Conservation (phyloP, 2,797 vertebrate species). For the Pogonophryne albipinna region DNA sequence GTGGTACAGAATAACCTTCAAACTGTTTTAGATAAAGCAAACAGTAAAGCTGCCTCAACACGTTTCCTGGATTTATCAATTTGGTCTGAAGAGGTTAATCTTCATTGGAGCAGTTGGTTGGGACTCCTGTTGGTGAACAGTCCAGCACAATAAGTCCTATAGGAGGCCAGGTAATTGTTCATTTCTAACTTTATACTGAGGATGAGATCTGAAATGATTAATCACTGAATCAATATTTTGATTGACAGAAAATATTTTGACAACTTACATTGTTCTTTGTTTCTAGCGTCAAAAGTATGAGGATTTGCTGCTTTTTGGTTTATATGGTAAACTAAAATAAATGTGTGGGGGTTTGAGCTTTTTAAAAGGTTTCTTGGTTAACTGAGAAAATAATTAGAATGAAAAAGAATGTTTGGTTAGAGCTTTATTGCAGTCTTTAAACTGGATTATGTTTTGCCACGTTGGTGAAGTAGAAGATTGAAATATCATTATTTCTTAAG, state of each 20-base stretch:
- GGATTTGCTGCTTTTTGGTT: neutral
- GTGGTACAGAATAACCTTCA: conserved; percentile 28
- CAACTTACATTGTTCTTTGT: neutral
- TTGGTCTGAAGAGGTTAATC: conserved; percentile 33
- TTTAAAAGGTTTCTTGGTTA: neutral
- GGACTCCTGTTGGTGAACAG: neutral
- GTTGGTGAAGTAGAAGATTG: no score
- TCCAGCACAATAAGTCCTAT: neutral
- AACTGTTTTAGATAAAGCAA: conserved; percentile 38
- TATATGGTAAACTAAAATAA: neutral
- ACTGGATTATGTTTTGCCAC: neutral
- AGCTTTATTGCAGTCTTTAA: neutral
- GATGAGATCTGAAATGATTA: neutral
- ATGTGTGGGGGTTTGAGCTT: neutral
- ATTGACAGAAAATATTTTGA: neutral
- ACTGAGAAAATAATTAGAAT: neutral
- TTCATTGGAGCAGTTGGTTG: neutral
- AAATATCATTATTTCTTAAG: neutral
- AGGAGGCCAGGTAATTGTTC: neutral
- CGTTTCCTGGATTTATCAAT: conserved; percentile 32
- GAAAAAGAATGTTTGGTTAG: neutral
- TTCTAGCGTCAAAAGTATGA: neutral
- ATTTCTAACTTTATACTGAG: neutral
- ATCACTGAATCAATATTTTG: neutral
- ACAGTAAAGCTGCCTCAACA: neutral